These are phyloP conservation scores for Ditula angustiorana DNA, from an alignment of 2,888 invertebrate species.

Conservation along the genomic window DNA sequence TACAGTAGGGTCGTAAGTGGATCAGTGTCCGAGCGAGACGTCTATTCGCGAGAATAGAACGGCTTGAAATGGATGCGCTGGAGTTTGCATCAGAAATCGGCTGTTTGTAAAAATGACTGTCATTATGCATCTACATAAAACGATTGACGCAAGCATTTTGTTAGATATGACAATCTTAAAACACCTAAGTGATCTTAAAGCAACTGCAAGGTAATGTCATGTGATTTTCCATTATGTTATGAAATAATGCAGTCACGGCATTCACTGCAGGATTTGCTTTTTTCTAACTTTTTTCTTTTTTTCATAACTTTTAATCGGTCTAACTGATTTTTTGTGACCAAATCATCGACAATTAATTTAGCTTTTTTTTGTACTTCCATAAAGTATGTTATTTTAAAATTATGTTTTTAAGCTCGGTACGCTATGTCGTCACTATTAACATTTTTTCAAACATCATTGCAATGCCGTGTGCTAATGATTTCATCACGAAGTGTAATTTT, in stretches of 20 bases:
- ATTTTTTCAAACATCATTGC: not conserved
- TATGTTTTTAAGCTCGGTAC: too few species aligned
- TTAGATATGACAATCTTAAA: not conserved
- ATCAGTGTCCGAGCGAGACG: not conserved
- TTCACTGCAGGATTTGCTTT: too few species aligned
- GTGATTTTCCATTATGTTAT: not conserved
- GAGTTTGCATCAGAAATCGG: not conserved
- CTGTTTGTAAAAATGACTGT: not conserved
- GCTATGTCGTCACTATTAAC: slow-evolving; percentile 4
- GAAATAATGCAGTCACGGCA: slow-evolving; percentile 1
- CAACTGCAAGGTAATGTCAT: not conserved
- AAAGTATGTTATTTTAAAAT: too few species aligned
- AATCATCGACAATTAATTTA: too few species aligned
- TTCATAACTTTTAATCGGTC: too few species aligned
- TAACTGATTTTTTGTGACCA: too few species aligned
- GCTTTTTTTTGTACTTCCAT: too few species aligned
- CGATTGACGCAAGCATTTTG: not conserved
- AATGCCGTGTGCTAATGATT: not conserved
- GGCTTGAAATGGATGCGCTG: not conserved
- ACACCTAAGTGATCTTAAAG: not conserved
- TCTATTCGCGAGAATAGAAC: not conserved
- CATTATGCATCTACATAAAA: not conserved
- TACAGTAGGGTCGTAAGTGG: not conserved
- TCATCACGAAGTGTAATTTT: not conserved
- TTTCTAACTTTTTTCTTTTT: too few species aligned